These are phyloP conservation scores for Chiridota heheva DNA, from an alignment of 35 echinoderm and acorn worm genomes.

Conservation along the genomic window DNA sequence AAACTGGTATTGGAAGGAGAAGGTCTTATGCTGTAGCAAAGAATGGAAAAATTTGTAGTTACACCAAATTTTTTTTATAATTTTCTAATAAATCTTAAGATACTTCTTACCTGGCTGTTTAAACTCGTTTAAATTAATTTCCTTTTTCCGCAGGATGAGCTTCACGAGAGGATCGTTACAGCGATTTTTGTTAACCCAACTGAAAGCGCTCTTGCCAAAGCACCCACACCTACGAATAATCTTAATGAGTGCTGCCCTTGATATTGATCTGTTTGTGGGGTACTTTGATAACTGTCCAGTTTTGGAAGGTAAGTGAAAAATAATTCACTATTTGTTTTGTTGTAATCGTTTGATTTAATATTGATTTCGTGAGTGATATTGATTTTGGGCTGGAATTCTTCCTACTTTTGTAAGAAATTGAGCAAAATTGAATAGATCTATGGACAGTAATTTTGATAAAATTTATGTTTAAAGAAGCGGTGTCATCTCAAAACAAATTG, in stretches of 20 bases:
- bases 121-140: no score
- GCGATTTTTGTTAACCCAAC: conserved; percentile 89
- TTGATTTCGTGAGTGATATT: neutral
- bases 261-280: conserved; percentile 84
- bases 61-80: no score
- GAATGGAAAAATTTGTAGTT: no score
- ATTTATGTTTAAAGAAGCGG: no score
- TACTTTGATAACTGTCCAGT: conserved; percentile 89
- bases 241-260: conserved; percentile 96
- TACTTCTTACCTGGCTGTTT: no score
- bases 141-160: conserved; percentile 75
- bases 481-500: no score
- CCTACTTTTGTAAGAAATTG: neutral
- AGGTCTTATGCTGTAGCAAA: no score
- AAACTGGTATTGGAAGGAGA: no score
- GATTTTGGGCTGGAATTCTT: neutral
- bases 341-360: neutral
- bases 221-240: conserved; percentile 73
- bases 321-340: no score
- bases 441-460: no score
- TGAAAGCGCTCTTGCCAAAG: conserved; percentile 62
- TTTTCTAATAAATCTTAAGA: no score
- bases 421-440: neutral
- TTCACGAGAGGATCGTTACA: conserved; percentile 93
- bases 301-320: conserved; percentile 52